Base-by-base conservation (phyloP, 1,140 invertebrate species). In the Drosophila kurseongensis region DNA sequence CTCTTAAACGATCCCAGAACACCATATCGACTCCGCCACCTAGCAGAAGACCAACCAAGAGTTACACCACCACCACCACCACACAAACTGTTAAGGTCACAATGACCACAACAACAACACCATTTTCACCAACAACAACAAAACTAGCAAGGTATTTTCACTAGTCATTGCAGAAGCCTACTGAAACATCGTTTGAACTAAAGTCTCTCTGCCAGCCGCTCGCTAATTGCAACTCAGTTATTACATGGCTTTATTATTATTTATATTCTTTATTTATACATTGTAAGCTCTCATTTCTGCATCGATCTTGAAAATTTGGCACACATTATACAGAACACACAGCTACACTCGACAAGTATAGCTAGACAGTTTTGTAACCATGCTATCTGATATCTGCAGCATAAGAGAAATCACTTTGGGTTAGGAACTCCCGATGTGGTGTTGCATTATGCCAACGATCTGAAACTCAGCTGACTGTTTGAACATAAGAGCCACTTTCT, bases 111-210 rank as follows among this genome's bases (percentile, higher is more conserved):
- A 72, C 72, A 59, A 60, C 73, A 18, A 51, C 42, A 65, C 29
- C 35, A 73, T 38, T 45, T 16, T 23, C 47, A 16, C 36, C 66
- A 48, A 60, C 75, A 9, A 80, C 80, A 51, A 83, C 79, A 76
- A 32, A 79, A 75, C 47, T 40, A 44, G 38, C 62, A 57, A 90
- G 85, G 85, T 90, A 90, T 72, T 84, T 65, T 52, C 36, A 29
- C 44, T 44, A 36, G 13, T 27, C 41, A 54, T 13, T 50, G n/a
- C 32, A 27, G 35, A 35, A 36, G 40, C 35, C 7, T 10, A 13
- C 18, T 35, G 9, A 47, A 68, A 40, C 18, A 32, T 2, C n/a
- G 29, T 59, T 16, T 47, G 29, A 60, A 41, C 6, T 42, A 29
- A 12, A 29, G 13, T 13, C 13, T 40, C 36, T 32, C 32, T 48